Evolutionary conservation across 2,113 vertebrate genomes (phyloP).

Genomic region (Corythornis cristatus): DNA sequence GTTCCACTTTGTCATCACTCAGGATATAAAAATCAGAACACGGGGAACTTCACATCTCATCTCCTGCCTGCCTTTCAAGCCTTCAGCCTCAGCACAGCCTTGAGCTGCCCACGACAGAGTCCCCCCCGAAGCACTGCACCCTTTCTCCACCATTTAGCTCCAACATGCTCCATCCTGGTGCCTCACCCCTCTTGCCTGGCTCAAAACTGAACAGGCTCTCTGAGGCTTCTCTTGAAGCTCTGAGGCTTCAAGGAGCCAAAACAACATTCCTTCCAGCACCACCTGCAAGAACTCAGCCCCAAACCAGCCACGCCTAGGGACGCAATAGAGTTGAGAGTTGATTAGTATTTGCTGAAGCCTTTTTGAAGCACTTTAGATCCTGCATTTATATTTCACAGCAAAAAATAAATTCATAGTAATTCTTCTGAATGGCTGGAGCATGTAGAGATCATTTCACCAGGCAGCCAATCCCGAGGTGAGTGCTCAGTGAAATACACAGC

Average conservation of each 20-base stretch:
- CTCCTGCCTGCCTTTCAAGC: neutral
- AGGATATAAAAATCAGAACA: neutral
- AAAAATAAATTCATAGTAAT: neutral
- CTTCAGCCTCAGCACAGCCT: neutral
- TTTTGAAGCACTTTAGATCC: neutral
- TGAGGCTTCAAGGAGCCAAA: neutral
- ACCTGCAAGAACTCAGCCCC: neutral
- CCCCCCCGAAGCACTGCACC: neutral
- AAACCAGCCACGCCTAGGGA: rapidly evolving
- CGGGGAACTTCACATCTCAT: neutral
- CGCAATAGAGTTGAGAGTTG: neutral
- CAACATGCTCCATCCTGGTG: neutral
- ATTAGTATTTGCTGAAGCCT: neutral
- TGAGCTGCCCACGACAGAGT: neutral
- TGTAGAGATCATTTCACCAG: neutral
- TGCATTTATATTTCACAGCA: neutral
- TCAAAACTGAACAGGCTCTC: neutral
- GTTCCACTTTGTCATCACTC: neutral
- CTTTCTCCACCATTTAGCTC: neutral
- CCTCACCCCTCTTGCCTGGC: neutral
- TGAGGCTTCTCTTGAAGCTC: too few species aligned
- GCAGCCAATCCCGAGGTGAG: constrained; percentile 65
- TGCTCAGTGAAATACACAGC: constrained; percentile 45
- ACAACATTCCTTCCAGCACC: neutral
- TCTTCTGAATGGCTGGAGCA: neutral